phyloP scores from a whole-genome alignment of 1,140 invertebrate genomes.

The Trachymyrmex cornetzi region DNA sequence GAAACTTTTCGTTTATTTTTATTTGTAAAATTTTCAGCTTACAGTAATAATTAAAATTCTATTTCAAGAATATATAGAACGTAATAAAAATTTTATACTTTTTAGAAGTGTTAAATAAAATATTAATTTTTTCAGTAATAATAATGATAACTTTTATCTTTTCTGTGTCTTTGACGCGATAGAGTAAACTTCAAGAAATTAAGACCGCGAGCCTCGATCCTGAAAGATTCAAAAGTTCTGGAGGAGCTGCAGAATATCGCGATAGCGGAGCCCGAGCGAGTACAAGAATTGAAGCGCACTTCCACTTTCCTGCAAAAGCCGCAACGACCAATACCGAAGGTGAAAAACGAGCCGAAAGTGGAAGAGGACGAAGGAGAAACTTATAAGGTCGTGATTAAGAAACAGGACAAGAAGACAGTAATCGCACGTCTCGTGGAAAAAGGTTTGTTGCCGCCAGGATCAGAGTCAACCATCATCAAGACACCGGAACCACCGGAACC shows the following conservation, averaged over 20 bases:
- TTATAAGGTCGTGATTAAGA: slow-evolving; percentile 87
- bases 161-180: slow-evolving; percentile 20
- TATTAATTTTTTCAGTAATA: not conserved
- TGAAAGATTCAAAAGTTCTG: slow-evolving; percentile 91
- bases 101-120: not conserved
- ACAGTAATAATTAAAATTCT: not conserved
- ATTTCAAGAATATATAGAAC: not conserved
- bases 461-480: slow-evolving; percentile 55
- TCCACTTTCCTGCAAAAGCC: slow-evolving; percentile 92
- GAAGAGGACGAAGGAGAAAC: slow-evolving; percentile 76
- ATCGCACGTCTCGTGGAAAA: slow-evolving; percentile 82
- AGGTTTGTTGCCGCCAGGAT: slow-evolving; percentile 79
- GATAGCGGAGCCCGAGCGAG: slow-evolving; percentile 84
- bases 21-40: not conserved
- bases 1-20: not conserved
- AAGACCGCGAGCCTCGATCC: slow-evolving; percentile 88
- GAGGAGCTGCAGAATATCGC: slow-evolving; percentile 88
- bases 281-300: slow-evolving; percentile 88
- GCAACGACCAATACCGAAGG: slow-evolving; percentile 88
- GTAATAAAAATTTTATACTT: not conserved
- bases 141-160: slow-evolving; percentile 40
- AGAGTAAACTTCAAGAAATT: slow-evolving; percentile 91
- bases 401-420: slow-evolving; percentile 84
- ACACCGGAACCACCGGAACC: slow-evolving; percentile 75
- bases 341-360: slow-evolving; percentile 77